phyloP scores from a whole-genome alignment of 37 sponge, comb jelly and placozoan genomes.

The Hormiphora californensis region DNA sequence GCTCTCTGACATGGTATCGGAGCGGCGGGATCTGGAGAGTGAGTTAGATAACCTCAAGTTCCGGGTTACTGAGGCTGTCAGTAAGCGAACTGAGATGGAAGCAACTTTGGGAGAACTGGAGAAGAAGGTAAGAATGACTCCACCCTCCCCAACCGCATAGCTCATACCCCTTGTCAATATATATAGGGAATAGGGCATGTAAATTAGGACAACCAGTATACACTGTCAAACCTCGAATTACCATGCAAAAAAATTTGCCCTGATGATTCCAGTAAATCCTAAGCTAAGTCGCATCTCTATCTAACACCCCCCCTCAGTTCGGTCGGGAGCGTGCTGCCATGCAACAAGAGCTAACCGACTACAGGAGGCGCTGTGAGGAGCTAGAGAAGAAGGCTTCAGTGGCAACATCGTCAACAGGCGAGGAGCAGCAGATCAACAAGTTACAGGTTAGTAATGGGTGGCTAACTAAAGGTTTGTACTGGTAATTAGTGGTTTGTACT shows the following conservation, averaged over 20 bases:
- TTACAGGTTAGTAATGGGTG: background rate
- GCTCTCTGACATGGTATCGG: background rate
- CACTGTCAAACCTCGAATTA: no score
- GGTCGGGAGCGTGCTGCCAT: background rate
- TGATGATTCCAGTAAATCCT: background rate
- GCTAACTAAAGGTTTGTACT: background rate
- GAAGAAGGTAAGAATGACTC: conserved; percentile 32
- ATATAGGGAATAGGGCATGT: no score
- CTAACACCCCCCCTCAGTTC: background rate
- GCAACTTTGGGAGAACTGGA: background rate
- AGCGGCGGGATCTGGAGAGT: conserved; percentile 4
- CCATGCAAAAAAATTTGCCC: no score
- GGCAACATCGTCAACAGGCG: background rate
- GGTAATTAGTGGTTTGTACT: background rate
- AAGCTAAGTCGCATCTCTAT: background rate
- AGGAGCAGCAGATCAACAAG: background rate
- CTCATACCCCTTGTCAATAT: no score
- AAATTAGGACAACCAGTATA: no score
- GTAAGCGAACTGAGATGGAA: conserved; percentile 30
- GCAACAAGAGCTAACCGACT: background rate
- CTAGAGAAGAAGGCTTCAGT: background rate
- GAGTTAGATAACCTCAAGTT: conserved; percentile 38
- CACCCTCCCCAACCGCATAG: no score
- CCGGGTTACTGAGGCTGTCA: conserved; percentile 15
- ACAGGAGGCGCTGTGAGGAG: background rate